phyloP scores from a whole-genome alignment of 2,113 vertebrate genomes.

The Struthidea cinerea region DNA sequence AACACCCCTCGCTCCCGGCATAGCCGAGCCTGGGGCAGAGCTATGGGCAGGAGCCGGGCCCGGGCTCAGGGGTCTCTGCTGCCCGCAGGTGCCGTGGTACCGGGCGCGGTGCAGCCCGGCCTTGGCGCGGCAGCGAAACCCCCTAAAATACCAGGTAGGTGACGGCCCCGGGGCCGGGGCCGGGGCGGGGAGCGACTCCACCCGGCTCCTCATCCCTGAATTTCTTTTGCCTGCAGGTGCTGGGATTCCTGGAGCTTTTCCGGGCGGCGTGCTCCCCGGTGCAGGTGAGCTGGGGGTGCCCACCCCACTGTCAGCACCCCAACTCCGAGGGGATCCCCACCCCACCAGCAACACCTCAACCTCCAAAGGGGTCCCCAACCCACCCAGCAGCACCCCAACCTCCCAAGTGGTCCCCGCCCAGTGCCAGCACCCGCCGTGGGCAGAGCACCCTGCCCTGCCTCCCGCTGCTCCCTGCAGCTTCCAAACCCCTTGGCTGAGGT shows the following conservation, averaged over 20 bases:
- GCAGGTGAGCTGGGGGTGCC: conserved; percentile 64
- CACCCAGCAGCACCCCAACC: too few species aligned
- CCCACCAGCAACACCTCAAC: not conserved
- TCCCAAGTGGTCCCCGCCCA: not conserved
- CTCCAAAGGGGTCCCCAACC: rapidly evolving
- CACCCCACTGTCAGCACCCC: not conserved
- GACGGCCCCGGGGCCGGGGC: not conserved
- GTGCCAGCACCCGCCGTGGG: not conserved
- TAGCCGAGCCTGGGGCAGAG: not conserved
- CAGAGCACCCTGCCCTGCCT: not conserved
- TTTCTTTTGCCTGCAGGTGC: conserved; percentile 54
- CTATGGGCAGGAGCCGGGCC: not conserved
- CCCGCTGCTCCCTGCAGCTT: not conserved
- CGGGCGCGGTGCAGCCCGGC: conserved; percentile 55
- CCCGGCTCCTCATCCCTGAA: rapidly evolving
- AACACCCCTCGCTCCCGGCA: not conserved
- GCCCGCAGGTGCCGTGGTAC: conserved; percentile 62
- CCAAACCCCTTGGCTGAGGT: not conserved
- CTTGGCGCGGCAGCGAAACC: conserved; percentile 67
- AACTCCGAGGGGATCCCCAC: rapidly evolving
- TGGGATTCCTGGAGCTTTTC: conserved; percentile 76
- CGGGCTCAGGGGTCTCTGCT: conserved; percentile 4
- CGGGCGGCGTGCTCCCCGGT: conserved; percentile 73
- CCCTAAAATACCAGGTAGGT: conserved; percentile 77
- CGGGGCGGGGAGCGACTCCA: not conserved